These are phyloP conservation scores for Megastigmus dorsalis DNA, from an alignment of 2,888 invertebrate genomes.

Conservation along the genomic window DNA sequence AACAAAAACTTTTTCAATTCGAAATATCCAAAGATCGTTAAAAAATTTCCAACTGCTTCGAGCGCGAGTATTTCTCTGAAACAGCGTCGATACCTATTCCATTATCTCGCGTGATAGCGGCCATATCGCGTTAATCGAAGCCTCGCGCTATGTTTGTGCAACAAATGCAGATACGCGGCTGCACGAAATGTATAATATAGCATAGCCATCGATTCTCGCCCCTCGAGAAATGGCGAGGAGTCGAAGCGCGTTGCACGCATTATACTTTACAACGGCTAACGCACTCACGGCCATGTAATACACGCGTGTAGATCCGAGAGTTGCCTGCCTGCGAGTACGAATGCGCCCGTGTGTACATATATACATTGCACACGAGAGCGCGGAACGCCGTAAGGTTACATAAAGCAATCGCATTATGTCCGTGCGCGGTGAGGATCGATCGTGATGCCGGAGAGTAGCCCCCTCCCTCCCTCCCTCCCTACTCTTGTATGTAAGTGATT, in stretches of 20 bases:
- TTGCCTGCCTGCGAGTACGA: too few relatives aligned
- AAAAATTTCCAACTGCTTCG: background rate
- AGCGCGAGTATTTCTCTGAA: background rate
- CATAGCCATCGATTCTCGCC: background rate
- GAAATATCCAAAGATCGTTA: background rate
- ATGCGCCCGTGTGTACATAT: too few relatives aligned
- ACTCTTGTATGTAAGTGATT: constrained; percentile 38
- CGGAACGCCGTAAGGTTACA: constrained; percentile 44
- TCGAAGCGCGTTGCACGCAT: too few relatives aligned
- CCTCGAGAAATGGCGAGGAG: background rate
- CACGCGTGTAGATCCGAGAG: too few relatives aligned
- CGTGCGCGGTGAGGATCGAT: constrained; percentile 29
- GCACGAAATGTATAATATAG: background rate
- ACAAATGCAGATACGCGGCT: constrained; percentile 29
- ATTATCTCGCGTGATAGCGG: background rate
- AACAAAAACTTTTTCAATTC: background rate
- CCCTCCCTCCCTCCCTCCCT: background rate
- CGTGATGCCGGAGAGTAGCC: constrained; percentile 1
- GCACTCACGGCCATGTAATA: background rate
- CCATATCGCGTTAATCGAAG: background rate
- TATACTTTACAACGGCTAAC: too few relatives aligned
- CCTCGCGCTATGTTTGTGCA: constrained; percentile 19
- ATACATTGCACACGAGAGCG: constrained; percentile 6
- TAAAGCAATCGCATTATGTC: constrained; percentile 50
- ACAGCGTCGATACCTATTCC: too few relatives aligned